Base-by-base conservation (phyloP, 2,888 invertebrate species). In the Salticus scenicus region DNA sequence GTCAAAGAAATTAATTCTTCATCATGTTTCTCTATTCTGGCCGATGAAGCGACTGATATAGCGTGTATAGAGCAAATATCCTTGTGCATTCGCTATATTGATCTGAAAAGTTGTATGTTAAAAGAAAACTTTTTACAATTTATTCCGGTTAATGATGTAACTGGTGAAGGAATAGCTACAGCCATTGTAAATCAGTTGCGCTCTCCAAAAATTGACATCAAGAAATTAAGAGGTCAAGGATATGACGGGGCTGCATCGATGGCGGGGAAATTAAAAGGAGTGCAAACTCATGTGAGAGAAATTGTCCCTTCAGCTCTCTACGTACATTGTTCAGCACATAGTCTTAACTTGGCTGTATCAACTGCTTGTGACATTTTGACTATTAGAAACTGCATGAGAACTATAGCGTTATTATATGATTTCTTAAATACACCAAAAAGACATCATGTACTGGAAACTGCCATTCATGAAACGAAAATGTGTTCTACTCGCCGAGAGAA, bases 371-470 rank as follows among this genome's bases (percentile, higher is more conserved):
- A 67, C 10, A 67, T 67, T 31, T 14, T 17, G 4, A n/a, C 17
- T 31, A 67, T 67, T 20, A 64, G 64, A 64, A 64, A 64, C 24
- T 64, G 64, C 24, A 10, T 64, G 17, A 24, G 28, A 17, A 67
- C 67, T 31, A 67, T 31, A n/a, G 17, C 30, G 31, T 31, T 17
- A 7, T 28, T 30, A 33, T 67, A 67, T 17, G 37, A 31, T 20
- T 67, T 67, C 31, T 67, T 37, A 33, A 67, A 67, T 20, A 33
- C 30, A 27, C 66, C 30, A 66, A 66, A 66, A 66, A 66, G 66
- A 66, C 8, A 66, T 8, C 10, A 37, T 37, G 37, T 37, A 4
- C 37, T 37, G 10, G 4, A 7, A 7, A 7, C 30, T 12, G 66
- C 30, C 4, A 28, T 66, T 12, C 7, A 37, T 4, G 30, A 66